phyloP scores from a whole-genome alignment of 1,140 invertebrate species.

The Drosophila hydei region DNA sequence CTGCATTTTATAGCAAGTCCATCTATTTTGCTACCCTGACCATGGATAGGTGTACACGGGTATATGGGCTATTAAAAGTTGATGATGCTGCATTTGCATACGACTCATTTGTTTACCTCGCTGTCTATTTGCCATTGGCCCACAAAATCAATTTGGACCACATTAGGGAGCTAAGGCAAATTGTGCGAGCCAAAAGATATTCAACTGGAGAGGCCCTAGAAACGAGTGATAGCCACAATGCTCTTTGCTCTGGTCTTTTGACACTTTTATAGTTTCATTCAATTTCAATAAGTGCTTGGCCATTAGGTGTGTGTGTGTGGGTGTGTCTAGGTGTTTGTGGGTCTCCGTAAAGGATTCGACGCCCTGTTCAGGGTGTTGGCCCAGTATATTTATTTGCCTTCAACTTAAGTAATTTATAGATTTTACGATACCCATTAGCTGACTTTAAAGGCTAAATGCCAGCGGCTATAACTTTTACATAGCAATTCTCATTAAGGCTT shows the following conservation, averaged over 20 bases:
- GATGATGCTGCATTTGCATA: slow-evolving; percentile 58
- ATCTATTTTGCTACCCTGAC: neutral
- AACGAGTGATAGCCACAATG: slow-evolving; percentile 13
- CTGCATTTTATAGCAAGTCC: neutral
- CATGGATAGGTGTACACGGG: neutral
- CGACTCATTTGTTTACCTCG: slow-evolving; percentile 48
- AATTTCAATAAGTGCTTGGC: slow-evolving; percentile 72
- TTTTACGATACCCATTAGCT: slow-evolving; percentile 13
- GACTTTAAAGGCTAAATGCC: neutral
- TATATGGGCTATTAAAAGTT: slow-evolving; percentile 44
- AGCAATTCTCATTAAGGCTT: neutral
- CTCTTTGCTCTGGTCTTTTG: slow-evolving; percentile 53
- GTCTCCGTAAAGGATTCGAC: slow-evolving; percentile 24
- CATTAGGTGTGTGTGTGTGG: slow-evolving; percentile 3
- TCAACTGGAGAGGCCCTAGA: slow-evolving; percentile 28
- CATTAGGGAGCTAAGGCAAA: slow-evolving; percentile 45
- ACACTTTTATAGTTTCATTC: slow-evolving; percentile 78
- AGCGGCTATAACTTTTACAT: neutral
- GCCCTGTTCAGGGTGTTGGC: slow-evolving; percentile 14
- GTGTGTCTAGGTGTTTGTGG: slow-evolving; percentile 21
- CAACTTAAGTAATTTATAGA: slow-evolving; percentile 53
- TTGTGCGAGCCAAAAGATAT: slow-evolving; percentile 47
- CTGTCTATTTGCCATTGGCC: slow-evolving; percentile 51
- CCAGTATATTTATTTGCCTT: slow-evolving; percentile 46
- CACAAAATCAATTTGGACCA: slow-evolving; percentile 40